phyloP scores from a whole-genome alignment of 2,797 vertebrate genomes.

The Odontamblyopus rebecca region DNA sequence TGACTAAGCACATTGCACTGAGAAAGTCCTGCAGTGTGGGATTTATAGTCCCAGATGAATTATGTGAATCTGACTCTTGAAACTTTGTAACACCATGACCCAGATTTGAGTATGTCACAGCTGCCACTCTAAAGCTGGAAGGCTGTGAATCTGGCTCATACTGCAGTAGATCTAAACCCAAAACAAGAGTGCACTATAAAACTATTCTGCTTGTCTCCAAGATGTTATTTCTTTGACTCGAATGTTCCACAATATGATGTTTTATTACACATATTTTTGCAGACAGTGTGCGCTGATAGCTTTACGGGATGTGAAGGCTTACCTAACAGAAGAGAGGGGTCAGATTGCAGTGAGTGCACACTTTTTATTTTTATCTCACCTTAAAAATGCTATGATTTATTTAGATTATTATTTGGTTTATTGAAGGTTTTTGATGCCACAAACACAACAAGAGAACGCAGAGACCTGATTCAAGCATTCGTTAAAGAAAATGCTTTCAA shows the following conservation, averaged over 20 bases:
- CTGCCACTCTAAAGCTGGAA: constrained; percentile 55
- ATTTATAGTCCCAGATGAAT: background rate
- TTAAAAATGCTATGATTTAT: no score
- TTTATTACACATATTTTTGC: constrained; percentile 13
- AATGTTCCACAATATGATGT: no score
- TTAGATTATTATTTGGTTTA: background rate
- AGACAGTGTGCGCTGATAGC: constrained; percentile 94
- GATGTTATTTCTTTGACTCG: no score
- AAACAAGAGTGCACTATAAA: background rate
- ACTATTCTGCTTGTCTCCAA: no score
- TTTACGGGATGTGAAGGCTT: constrained; percentile 88
- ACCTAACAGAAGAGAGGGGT: constrained; percentile 87
- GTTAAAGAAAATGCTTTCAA: constrained; percentile 90
- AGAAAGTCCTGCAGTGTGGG: background rate
- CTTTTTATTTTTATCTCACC: background rate
- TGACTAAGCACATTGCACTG: constrained; percentile 47
- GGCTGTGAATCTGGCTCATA: constrained; percentile 15
- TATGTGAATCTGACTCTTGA: background rate
- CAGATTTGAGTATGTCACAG: constrained; percentile 58
- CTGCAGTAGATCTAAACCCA: background rate
- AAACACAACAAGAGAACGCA: constrained; percentile 93
- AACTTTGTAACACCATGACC: constrained; percentile 37
- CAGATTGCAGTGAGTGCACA: constrained; percentile 88
- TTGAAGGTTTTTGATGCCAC: constrained; percentile 95
- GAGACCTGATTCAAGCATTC: constrained; percentile 91